phyloP scores from a whole-genome alignment of 2,113 vertebrate genomes.

The Erythrocercus mccallii region DNA sequence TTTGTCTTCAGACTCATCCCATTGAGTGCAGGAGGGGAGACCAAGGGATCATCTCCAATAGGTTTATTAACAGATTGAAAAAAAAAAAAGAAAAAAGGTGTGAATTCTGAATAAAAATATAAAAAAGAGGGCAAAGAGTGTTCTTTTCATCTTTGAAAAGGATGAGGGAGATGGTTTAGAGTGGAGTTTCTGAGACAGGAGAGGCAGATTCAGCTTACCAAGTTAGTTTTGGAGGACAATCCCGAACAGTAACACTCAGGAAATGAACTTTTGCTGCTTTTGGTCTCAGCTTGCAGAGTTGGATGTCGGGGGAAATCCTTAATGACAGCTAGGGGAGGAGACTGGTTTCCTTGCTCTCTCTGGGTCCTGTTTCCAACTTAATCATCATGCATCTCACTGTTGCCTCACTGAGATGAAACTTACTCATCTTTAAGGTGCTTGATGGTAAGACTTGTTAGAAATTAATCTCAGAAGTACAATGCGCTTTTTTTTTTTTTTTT shows the following conservation, averaged over 20 bases:
- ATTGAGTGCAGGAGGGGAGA: neutral
- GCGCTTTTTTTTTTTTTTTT: too few species aligned
- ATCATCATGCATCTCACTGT: neutral
- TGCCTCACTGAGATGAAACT: neutral
- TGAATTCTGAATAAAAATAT: neutral
- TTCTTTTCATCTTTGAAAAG: neutral
- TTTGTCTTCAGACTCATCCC: neutral
- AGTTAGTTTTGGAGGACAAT: conserved; percentile 10
- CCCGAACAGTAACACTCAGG: neutral
- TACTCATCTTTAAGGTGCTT: neutral
- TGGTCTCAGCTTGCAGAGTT: neutral
- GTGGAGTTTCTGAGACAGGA: neutral
- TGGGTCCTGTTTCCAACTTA: neutral
- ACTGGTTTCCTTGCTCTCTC: neutral
- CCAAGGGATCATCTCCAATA: fast-evolving
- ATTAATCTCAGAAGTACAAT: neutral
- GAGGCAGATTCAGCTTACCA: neutral
- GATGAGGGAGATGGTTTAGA: neutral
- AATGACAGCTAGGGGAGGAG: neutral
- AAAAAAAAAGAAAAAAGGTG: neutral
- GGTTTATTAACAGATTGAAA: neutral
- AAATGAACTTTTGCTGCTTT: conserved; percentile 3
- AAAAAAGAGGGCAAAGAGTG: neutral
- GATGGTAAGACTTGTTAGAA: neutral
- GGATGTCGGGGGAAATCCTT: neutral